A percentile compares a stretch with the other conserved stretches of the same genome.
Evolutionary conservation across 1,140 invertebrate species (phyloP).

Genomic region (Drosophila chauvacae): DNA sequence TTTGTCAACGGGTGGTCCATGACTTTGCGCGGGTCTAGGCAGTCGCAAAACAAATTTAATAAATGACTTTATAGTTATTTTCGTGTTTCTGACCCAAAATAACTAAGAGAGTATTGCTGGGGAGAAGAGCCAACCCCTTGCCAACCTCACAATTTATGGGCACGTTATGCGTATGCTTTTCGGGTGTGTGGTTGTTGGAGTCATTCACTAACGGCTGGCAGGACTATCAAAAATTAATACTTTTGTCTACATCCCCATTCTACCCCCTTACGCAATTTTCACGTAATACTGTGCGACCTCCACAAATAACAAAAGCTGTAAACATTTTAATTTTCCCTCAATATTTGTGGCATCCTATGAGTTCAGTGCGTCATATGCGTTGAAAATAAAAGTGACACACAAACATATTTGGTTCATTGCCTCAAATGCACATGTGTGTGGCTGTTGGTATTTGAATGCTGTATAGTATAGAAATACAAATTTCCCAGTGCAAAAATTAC

Average conservation of each 20-base stretch:
- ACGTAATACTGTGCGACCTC: conserved; percentile 68
- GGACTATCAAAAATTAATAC: conserved; percentile 80
- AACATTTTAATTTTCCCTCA: conserved; percentile 78
- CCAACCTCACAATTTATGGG: conserved; percentile 45
- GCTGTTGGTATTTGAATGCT: conserved; percentile 2
- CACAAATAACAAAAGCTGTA: conserved; percentile 76
- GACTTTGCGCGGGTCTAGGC: conserved; percentile 43
- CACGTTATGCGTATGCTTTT: conserved; percentile 43
- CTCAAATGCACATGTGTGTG: conserved; percentile 6
- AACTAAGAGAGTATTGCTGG: conserved; percentile 9
- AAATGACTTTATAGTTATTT: conserved; percentile 80
- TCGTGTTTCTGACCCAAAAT: conserved; percentile 27
- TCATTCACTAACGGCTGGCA: conserved; percentile 61
- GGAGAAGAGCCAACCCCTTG: conserved; percentile 30
- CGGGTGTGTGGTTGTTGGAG: conserved; percentile 28
- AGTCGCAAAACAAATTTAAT: conserved; percentile 69
- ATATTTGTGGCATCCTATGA: conserved; percentile 67
- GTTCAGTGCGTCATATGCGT: conserved; percentile 61
- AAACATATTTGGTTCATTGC: conserved; percentile 9
- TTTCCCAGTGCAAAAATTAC: not conserved
- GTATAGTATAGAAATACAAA: not conserved
- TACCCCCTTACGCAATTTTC: conserved; percentile 49
- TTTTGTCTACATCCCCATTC: conserved; percentile 62
- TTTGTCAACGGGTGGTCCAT: conserved; percentile 3
- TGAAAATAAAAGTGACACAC: conserved; percentile 59